Evolutionary conservation across 2,113 vertebrate species (phyloP).

Genomic region (Toxotes chatareus): DNA sequence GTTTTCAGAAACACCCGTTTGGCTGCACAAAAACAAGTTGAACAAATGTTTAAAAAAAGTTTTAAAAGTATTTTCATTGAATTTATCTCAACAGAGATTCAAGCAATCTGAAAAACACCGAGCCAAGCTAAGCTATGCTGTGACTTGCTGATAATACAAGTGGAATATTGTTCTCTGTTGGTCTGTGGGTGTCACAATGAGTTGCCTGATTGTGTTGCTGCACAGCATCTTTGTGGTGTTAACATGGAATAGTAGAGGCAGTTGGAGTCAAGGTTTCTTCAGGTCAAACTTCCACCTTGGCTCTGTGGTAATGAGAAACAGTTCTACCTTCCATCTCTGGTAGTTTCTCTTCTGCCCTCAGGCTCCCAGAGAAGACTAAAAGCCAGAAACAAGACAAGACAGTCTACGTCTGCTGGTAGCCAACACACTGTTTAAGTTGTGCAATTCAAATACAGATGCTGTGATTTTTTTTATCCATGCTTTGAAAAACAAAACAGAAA

Average conservation of each 20-base stretch:
- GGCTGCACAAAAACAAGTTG: slow-evolving; percentile 1
- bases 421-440: slow-evolving; percentile 17
- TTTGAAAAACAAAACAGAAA: slow-evolving; percentile 11
- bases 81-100: neutral
- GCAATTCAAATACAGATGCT: slow-evolving; percentile 22
- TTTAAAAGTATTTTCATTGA: neutral
- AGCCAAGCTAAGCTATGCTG: neutral
- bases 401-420: slow-evolving; percentile 14
- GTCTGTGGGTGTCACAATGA: slow-evolving; percentile 66
- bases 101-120: slow-evolving; percentile 20
- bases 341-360: slow-evolving; percentile 52
- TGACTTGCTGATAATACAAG: slow-evolving; percentile 45
- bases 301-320: slow-evolving; percentile 53
- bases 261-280: slow-evolving; percentile 54
- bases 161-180: slow-evolving; percentile 53
- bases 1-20: slow-evolving; percentile 25
- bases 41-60: neutral
- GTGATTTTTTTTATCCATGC: slow-evolving; percentile 30
- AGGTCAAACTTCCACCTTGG: slow-evolving; percentile 60
- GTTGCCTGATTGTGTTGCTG: slow-evolving; percentile 40
- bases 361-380: slow-evolving; percentile 30
- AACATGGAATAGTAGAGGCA: slow-evolving; percentile 20
- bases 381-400: slow-evolving; percentile 51
- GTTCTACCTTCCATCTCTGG: slow-evolving; percentile 50
- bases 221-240: slow-evolving; percentile 26